Conservation (phyloP, 2,888 invertebrate species). For the Ophioninae sp. region DNA sequence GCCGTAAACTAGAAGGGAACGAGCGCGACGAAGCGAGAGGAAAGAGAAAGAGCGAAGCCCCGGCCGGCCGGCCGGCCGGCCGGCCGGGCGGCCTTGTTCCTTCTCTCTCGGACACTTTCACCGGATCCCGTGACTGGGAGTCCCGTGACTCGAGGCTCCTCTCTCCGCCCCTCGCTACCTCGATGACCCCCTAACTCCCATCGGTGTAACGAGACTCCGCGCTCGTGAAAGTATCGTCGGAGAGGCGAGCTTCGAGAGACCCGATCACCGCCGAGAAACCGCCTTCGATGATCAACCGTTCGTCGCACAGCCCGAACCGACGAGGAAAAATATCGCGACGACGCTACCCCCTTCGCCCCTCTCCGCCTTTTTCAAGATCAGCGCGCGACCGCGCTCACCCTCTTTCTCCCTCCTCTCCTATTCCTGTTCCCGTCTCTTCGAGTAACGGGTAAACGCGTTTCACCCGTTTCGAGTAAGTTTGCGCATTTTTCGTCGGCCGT, state of each 20-base stretch:
- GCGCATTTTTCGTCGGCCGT: no score
- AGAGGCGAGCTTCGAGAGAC: neutral
- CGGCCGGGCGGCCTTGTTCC: constrained; percentile 68
- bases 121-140: constrained; percentile 74
- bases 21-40: constrained; percentile 58
- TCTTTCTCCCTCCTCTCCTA: neutral
- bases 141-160: constrained; percentile 71
- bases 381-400: neutral
- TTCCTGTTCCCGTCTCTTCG: neutral
- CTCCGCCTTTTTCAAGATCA: constrained; percentile 63
- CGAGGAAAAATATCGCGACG: constrained; percentile 67
- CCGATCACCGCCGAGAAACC: constrained; percentile 16
- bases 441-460: neutral
- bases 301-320: constrained; percentile 51
- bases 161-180: constrained; percentile 57
- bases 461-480: no score
- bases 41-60: constrained; percentile 62
- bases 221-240: constrained; percentile 59
- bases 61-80: no score
- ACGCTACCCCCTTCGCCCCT: constrained; percentile 24
- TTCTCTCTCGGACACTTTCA: constrained; percentile 74
- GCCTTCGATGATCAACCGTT: constrained; percentile 55
- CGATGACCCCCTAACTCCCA: constrained; percentile 54
- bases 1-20: constrained; percentile 29
- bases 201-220: constrained; percentile 50